Evolutionary conservation across 2,797 vertebrate species (phyloP).

Genomic region (Centropyge bicolor): DNA sequence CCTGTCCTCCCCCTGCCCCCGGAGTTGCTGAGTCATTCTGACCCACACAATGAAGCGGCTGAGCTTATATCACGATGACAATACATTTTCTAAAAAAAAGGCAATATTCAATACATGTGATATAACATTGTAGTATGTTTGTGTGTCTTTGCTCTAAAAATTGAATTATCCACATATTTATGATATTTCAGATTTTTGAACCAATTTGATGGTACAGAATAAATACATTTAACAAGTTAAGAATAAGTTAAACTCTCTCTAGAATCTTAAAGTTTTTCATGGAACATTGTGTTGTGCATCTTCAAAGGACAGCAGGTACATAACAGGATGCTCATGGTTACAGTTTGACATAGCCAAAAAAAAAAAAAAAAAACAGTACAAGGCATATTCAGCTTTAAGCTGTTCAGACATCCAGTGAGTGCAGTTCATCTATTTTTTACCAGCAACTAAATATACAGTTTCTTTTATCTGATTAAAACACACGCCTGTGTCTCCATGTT

Average conservation of each 20-base stretch:
- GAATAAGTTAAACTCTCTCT: too few species aligned
- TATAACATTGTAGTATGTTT: background rate
- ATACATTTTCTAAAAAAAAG: background rate
- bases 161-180: background rate
- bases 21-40: conserved; percentile 74
- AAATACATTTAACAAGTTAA: background rate
- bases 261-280: background rate
- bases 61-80: background rate
- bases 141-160: background rate
- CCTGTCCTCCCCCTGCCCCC: conserved; percentile 22
- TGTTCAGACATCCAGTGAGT: background rate
- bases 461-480: too few species aligned
- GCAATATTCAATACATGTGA: background rate
- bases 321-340: background rate
- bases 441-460: background rate
- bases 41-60: conserved; percentile 17
- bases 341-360: background rate
- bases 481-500: background rate
- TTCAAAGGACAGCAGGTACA: background rate
- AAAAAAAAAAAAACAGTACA: background rate
- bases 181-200: background rate
- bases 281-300: background rate
- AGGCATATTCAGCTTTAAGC: background rate
- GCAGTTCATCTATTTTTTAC: background rate
- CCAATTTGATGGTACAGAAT: background rate